Base-by-base conservation (phyloP, 2,113 vertebrate species). In the Oreochromis aureus region DNA sequence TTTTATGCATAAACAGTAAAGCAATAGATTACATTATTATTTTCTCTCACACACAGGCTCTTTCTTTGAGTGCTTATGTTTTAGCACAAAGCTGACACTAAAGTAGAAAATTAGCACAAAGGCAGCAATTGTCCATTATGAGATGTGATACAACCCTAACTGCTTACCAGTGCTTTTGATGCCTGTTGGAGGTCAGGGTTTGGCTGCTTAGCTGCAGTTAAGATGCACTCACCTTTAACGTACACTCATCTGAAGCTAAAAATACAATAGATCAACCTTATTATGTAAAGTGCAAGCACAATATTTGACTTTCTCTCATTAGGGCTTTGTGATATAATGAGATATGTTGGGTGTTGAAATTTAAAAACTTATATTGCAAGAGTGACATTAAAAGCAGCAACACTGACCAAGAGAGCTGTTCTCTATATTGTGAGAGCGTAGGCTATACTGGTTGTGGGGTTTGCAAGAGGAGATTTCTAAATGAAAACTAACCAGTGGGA, bases 331-430 rank as follows among this genome's bases (percentile, higher is more conserved):
- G 36, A 59, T 34, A 69, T 69, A 69, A 69, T 0, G 0, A 0
- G 9, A 69, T 41, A 0, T 39, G 0, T 2, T 66, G 6, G 0
- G 19, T 69, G 34, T 39, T 0, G 0, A 66, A 66, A 66, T 66
- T 66, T 66, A 13, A 66, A 66, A 66, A 39, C 2, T n/a, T n/a
- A n/a, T n/a, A 66, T 66, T 66, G 18, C 4, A 39, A 66, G 34
- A 66, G 34, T n/a, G 19, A 66, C 34, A 66, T 39, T 22, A 66
- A 22, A 39, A 13, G 34, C 61, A 39, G 34, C 0, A 0, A 66
- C 61, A 66, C 61, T 66, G 0, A 66, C 61, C 34, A 39, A 66
- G 3, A 39, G 34, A 39, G 61, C 0, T 8, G 0, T 39, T 66
- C 18, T 66, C 61, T 66, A 39, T 22, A 39, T 66, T 66, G 61